phyloP scores from a whole-genome alignment of 1,140 invertebrate species.

The Drosophila murphyi region DNA sequence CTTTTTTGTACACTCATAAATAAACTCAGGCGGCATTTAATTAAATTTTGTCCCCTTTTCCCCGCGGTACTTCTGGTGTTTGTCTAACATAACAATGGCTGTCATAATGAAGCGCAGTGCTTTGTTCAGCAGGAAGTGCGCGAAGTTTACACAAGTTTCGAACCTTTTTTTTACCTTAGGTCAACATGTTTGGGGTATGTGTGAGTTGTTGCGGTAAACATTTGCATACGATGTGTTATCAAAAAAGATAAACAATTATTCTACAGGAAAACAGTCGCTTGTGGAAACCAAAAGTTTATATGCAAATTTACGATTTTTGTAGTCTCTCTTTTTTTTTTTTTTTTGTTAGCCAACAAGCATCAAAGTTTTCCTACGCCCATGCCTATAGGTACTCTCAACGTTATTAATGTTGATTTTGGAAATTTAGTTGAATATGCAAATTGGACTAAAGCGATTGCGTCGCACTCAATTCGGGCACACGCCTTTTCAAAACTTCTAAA shows the following conservation, averaged over 20 bases:
- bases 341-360: constrained; percentile 15
- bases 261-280: constrained; percentile 18
- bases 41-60: constrained; percentile 47
- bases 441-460: constrained; percentile 51
- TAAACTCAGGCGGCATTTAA: constrained; percentile 50
- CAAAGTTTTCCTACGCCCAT: constrained; percentile 36
- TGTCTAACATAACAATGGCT: constrained; percentile 50
- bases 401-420: constrained; percentile 21
- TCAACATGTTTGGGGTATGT: constrained; percentile 41
- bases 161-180: constrained; percentile 51
- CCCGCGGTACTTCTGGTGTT: constrained; percentile 28
- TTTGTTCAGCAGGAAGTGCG: constrained; percentile 46
- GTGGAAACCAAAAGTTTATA: constrained; percentile 37
- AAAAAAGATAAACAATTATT: constrained; percentile 58
- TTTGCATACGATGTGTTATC: constrained; percentile 76
- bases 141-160: constrained; percentile 34
- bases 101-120: constrained; percentile 60
- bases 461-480: constrained; percentile 5
- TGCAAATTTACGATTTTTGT: constrained; percentile 63
- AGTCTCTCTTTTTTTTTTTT: constrained; percentile 4
- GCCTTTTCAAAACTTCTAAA: constrained; percentile 49
- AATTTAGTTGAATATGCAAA: constrained; percentile 65
- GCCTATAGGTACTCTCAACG: constrained; percentile 3
- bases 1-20: constrained; percentile 29
- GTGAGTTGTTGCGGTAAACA: constrained; percentile 26